Conservation (phyloP, 2,113 vertebrate genomes). For the Notechis scutatus region DNA sequence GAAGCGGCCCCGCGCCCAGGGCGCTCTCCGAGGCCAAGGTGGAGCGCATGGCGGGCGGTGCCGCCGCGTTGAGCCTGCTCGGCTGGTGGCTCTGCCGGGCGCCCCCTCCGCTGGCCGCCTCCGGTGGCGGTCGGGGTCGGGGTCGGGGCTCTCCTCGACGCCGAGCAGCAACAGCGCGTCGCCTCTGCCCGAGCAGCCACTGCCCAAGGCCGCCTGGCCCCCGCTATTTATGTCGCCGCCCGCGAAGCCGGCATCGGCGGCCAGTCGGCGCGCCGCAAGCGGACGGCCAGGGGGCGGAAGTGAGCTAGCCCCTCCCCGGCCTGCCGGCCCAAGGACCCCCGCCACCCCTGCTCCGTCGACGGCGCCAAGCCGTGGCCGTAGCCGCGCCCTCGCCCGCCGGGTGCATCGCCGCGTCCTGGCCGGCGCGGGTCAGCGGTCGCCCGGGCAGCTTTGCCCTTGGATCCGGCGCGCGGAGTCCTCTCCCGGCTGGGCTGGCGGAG, state of each 20-base stretch:
- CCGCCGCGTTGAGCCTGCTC: neutral
- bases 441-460: neutral
- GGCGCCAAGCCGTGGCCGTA: neutral
- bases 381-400: neutral
- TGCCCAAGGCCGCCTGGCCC: neutral
- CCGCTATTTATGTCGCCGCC: neutral
- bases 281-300: neutral
- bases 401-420: neutral
- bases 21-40: neutral
- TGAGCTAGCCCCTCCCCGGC: neutral
- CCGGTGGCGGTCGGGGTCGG: too few species aligned
- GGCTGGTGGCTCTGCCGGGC: neutral
- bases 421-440: neutral
- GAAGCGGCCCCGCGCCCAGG: neutral
- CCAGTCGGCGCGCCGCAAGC: neutral
- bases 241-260: neutral
- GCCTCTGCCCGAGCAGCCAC: neutral
- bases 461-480: neutral
- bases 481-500: neutral
- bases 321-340: neutral
- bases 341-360: neutral
- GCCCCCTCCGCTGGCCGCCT: neutral
- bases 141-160: accelerated
- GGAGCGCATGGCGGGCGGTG: slow-evolving; percentile 13
- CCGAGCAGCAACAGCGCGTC: neutral